Evolutionary conservation across 2,113 vertebrate species (phyloP).

Genomic region (Amblyornis subalaris): DNA sequence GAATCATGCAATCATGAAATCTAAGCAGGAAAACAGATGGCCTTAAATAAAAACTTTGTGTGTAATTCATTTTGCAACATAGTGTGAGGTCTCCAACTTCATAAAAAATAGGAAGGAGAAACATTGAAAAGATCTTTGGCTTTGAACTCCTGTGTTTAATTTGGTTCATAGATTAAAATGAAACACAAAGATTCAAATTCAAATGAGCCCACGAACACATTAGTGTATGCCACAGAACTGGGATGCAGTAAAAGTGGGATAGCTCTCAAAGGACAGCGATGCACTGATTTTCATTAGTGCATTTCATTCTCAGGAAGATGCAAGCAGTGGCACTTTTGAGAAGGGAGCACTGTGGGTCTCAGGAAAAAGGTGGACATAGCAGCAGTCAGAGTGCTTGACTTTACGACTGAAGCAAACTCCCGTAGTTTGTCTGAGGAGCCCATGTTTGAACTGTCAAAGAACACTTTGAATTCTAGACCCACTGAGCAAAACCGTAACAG

Average conservation of each 20-base stretch:
- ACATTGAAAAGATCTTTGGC: background rate
- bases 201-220: background rate
- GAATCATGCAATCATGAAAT: background rate
- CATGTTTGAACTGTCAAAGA: background rate
- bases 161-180: background rate
- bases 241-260: background rate
- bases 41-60: constrained; percentile 5
- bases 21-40: constrained; percentile 41
- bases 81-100: background rate
- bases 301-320: background rate
- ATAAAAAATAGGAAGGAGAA: background rate
- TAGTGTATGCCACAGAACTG: background rate
- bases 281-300: background rate
- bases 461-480: background rate
- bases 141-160: background rate
- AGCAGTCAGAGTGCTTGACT: background rate
- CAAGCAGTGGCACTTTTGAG: background rate
- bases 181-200: background rate
- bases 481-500: background rate
- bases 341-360: background rate
- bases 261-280: background rate
- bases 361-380: background rate
- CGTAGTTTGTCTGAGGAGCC: background rate
- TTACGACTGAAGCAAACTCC: background rate
- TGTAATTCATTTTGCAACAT: constrained; percentile 20